phyloP scores from a whole-genome alignment of 2,888 invertebrate genomes.

The Notodonta dromedarius region DNA sequence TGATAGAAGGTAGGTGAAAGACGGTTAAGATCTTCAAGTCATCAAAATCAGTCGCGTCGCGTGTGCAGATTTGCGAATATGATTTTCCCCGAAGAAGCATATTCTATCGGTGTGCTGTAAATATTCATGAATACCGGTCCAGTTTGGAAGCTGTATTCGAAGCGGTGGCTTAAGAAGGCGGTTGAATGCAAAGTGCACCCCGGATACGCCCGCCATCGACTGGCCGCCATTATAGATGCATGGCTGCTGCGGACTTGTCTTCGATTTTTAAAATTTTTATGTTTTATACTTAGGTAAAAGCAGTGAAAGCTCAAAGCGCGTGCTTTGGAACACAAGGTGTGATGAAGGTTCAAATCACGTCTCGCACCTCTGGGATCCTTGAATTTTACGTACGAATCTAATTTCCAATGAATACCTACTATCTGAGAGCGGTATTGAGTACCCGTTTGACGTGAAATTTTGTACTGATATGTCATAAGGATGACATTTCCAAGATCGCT shows the following conservation, averaged over 20 bases:
- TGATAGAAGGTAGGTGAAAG: not conserved
- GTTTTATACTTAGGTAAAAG: no score
- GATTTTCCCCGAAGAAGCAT: conserved; percentile 36
- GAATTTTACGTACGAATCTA: no score
- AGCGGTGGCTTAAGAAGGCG: conserved; percentile 49
- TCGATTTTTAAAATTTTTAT: conserved; percentile 10
- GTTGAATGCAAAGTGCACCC: conserved; percentile 56
- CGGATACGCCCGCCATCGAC: conserved; percentile 40
- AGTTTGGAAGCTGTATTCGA: conserved; percentile 49
- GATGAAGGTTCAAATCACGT: no score
- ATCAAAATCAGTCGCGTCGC: conserved; percentile 15
- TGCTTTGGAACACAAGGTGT: no score
- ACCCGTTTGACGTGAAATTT: no score
- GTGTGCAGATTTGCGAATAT: conserved; percentile 24
- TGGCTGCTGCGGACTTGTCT: conserved; percentile 21
- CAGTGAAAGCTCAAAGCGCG: no score
- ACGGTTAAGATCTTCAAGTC: not conserved
- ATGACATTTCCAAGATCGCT: no score
- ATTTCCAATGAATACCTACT: no score
- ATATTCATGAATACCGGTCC: conserved; percentile 56
- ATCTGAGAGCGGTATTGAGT: no score
- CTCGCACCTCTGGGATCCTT: no score
- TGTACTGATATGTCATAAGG: no score
- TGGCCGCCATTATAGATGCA: conserved; percentile 47
- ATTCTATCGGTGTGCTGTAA: conserved; percentile 47